Evolutionary conservation across 2,888 invertebrate genomes (phyloP).

Genomic region (Melitaea athalia): DNA sequence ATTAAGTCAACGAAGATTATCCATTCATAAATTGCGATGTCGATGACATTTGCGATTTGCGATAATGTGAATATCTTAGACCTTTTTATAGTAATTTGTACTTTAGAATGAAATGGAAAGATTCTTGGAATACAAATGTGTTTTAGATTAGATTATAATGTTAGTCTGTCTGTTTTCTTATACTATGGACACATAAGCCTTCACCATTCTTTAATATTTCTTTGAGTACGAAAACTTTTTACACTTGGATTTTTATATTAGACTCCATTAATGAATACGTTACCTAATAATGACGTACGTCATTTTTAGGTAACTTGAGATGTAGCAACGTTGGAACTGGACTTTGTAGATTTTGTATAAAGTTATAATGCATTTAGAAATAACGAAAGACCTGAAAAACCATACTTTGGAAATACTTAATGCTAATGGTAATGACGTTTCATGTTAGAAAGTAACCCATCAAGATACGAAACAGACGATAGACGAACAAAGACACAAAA

Average conservation of each 20-base stretch:
- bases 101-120: not conserved
- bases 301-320: not conserved
- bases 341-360: too few species aligned
- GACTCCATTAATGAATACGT: too few species aligned
- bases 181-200: not conserved
- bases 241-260: too few species aligned
- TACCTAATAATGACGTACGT: too few species aligned
- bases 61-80: not conserved
- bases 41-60: not conserved
- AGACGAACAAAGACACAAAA: not conserved
- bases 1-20: too few species aligned
- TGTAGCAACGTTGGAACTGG: not conserved
- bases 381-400: not conserved
- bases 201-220: not conserved
- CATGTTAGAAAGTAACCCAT: constrained; percentile 19
- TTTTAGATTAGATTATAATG: constrained; percentile 9
- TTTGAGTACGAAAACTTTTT: not conserved
- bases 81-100: not conserved
- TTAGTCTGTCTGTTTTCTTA: not conserved
- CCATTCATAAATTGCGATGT: not conserved
- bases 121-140: not conserved
- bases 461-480: constrained; percentile 10
- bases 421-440: not conserved
- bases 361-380: not conserved
- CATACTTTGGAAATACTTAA: not conserved